phyloP scores from a whole-genome alignment of 2,797 vertebrate species.

The Scolopax rusticola region DNA sequence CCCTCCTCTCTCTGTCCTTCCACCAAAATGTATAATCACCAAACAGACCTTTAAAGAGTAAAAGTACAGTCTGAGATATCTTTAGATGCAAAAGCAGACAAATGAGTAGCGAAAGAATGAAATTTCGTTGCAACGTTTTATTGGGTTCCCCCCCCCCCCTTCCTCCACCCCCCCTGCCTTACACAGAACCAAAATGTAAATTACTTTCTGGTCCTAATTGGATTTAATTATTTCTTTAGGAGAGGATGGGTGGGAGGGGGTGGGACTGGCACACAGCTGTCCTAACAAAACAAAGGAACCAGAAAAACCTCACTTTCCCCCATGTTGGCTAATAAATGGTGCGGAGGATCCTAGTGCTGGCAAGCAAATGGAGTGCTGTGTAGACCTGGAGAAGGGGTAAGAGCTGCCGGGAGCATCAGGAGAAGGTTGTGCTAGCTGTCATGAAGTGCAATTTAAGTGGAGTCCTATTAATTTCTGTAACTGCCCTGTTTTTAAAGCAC shows the following conservation, averaged over 20 bases:
- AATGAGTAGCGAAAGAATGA: constrained; percentile 73
- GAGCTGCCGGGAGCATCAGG: neutral
- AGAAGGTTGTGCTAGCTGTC: neutral
- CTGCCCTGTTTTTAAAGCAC: neutral
- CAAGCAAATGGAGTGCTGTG: constrained; percentile 18
- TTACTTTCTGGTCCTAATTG: constrained; percentile 84
- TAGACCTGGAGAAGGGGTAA: constrained; percentile 30
- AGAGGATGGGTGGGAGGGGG: constrained; percentile 65
- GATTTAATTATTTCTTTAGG: constrained; percentile 81
- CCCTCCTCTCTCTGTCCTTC: fast-evolving
- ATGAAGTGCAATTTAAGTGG: neutral
- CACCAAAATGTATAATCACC: constrained; percentile 6
- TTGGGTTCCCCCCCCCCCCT: neutral
- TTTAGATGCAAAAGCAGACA: constrained; percentile 65
- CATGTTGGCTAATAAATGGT: constrained; percentile 12
- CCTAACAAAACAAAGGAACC: constrained; percentile 74
- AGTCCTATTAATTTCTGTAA: neutral
- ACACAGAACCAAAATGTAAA: constrained; percentile 82
- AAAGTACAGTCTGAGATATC: constrained; percentile 27
- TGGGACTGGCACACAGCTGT: constrained; percentile 73
- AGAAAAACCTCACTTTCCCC: constrained; percentile 65
- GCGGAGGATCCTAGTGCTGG: constrained; percentile 48
- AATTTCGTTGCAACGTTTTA: constrained; percentile 50
- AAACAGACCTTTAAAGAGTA: constrained; percentile 50
- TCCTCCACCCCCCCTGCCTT: constrained; percentile 29